phyloP scores from a whole-genome alignment of 92 coral and sea anemone species.

The Meandrina meandrites region DNA sequence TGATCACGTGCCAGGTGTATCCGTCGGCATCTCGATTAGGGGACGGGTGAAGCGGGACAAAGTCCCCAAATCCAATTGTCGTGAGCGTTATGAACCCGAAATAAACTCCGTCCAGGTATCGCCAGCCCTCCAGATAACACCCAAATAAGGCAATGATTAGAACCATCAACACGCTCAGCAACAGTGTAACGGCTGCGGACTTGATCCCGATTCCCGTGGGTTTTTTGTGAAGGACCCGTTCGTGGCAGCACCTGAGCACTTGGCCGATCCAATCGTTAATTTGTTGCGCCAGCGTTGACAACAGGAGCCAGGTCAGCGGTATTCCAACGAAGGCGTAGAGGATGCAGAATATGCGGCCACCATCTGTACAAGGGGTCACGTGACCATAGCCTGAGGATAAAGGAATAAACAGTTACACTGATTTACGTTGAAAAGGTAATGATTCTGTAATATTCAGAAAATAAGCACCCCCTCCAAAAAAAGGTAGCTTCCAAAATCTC shows the following conservation, averaged over 20 bases:
- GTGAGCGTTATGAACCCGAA: slow-evolving; percentile 98
- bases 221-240: slow-evolving; percentile 53
- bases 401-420: background rate
- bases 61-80: slow-evolving; percentile 98
- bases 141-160: slow-evolving; percentile 87
- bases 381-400: slow-evolving; percentile 87
- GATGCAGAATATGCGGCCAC: slow-evolving; percentile 92
- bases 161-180: slow-evolving; percentile 76
- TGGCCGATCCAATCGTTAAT: slow-evolving; percentile 74
- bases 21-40: slow-evolving; percentile 83
- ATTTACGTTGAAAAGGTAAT: background rate
- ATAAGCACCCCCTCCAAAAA: too few relatives aligned
- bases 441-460: too few relatives aligned
- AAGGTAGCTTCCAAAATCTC: too few relatives aligned
- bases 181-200: slow-evolving; percentile 70
- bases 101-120: slow-evolving; percentile 88
- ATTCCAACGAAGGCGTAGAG: slow-evolving; percentile 95
- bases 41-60: slow-evolving; percentile 98
- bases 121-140: slow-evolving; percentile 88
- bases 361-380: slow-evolving; percentile 92
- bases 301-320: slow-evolving; percentile 98
- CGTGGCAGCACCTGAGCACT: slow-evolving; percentile 59
- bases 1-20: slow-evolving; percentile 82
- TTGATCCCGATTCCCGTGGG: slow-evolving; percentile 70
- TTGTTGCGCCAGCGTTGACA: slow-evolving; percentile 91